Evolutionary conservation across 2,797 vertebrate species (phyloP).

Genomic region (Microctenopoma steveboyesi): DNA sequence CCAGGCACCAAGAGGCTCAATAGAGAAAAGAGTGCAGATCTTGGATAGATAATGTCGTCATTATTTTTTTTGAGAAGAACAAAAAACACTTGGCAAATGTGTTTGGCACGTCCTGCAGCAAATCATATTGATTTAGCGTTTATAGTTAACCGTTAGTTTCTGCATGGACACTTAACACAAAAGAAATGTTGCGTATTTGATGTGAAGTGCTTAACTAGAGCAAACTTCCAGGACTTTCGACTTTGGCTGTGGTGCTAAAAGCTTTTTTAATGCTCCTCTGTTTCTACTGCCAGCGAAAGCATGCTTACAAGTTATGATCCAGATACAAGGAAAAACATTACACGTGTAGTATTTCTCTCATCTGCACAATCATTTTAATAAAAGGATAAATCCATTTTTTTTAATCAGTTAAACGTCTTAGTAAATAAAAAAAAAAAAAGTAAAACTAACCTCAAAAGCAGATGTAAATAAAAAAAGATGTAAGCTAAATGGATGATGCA

Average conservation of each 20-base stretch:
- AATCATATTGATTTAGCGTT: slow-evolving; percentile 57
- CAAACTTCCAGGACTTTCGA: slow-evolving; percentile 6
- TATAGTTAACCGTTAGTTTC: slow-evolving; percentile 33
- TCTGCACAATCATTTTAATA: slow-evolving; percentile 20
- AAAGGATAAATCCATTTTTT: slow-evolving; percentile 2
- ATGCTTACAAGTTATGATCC: slow-evolving; percentile 37
- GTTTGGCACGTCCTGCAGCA: slow-evolving; percentile 42
- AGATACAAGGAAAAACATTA: slow-evolving; percentile 27
- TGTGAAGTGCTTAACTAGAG: slow-evolving; percentile 22
- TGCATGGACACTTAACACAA: slow-evolving; percentile 2
- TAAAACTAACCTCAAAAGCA: slow-evolving; percentile 26
- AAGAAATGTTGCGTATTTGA: neutral
- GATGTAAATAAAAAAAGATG: slow-evolving; percentile 5
- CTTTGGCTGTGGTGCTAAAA: slow-evolving; percentile 9
- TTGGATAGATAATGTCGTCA: slow-evolving; percentile 57
- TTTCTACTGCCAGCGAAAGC: slow-evolving; percentile 3
- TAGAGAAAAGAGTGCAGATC: slow-evolving; percentile 60
- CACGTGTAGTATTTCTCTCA: slow-evolving; percentile 17
- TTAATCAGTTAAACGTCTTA: neutral
- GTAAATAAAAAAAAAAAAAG: slow-evolving; percentile 13
- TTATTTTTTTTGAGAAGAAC: slow-evolving; percentile 66
- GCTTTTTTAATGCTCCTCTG: neutral
- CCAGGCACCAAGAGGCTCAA: slow-evolving; percentile 40
- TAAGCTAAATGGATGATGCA: slow-evolving; percentile 4
- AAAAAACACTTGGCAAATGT: slow-evolving; percentile 61